Conservation (phyloP, 2,888 invertebrate species). For the Tethea ocularis region DNA sequence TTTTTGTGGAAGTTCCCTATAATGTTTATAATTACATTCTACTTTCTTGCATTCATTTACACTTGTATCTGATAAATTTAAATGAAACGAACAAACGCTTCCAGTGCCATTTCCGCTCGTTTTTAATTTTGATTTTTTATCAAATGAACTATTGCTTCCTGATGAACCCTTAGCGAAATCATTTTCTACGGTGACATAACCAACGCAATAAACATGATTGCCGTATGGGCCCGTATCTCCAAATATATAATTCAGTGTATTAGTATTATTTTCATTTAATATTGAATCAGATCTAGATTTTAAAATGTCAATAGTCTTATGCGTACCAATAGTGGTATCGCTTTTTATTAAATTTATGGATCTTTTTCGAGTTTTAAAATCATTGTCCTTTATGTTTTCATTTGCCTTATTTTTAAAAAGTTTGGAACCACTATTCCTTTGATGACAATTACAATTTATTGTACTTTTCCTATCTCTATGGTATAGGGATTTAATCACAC, state of each 20-base stretch:
- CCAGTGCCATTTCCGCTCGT: no score
- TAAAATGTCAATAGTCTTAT: constrained; percentile 27
- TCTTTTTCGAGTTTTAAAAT: constrained; percentile 16
- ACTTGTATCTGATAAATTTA: constrained; percentile 10
- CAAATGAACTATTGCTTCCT: neutral
- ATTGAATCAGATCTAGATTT: constrained; percentile 53
- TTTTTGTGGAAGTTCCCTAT: constrained; percentile 41
- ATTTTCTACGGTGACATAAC: constrained; percentile 65
- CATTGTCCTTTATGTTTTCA: neutral
- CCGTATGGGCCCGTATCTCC: constrained; percentile 44
- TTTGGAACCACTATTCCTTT: constrained; percentile 9
- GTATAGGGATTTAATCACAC: constrained; percentile 49
- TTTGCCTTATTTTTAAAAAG: neutral
- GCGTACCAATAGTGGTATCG: constrained; percentile 33
- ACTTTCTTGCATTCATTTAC: constrained; percentile 50
- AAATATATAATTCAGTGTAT: constrained; percentile 62
- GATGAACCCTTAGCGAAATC: constrained; percentile 30
- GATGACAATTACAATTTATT: constrained; percentile 19
- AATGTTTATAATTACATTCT: constrained; percentile 45
- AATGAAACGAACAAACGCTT: no score
- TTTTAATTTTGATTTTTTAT: no score
- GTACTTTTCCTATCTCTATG: constrained; percentile 30
- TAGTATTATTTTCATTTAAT: constrained; percentile 37
- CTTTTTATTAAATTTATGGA: constrained; percentile 44
- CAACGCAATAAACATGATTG: constrained; percentile 61